Conservation (phyloP, 2,113 vertebrate species). For the Neoarius graeffei region DNA sequence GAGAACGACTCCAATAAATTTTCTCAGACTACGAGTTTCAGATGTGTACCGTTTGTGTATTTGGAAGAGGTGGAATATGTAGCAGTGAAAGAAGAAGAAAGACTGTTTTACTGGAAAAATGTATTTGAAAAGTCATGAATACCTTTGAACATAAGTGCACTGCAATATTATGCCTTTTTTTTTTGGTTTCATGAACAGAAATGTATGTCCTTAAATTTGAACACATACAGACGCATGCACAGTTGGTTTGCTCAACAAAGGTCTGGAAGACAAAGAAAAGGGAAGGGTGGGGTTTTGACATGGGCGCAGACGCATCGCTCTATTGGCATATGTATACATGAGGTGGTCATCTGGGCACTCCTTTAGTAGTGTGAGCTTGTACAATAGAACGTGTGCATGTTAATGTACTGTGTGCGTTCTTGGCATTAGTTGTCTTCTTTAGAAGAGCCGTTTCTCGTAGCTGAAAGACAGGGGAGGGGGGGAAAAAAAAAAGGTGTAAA, state of each 20-base stretch:
- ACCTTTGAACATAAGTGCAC: background rate
- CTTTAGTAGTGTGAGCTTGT: background rate
- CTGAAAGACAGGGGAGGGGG: constrained; percentile 67
- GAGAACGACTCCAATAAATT: background rate
- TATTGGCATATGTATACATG: background rate
- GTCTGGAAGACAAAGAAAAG: constrained; percentile 48
- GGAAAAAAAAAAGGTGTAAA: background rate
- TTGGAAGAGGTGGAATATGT: background rate
- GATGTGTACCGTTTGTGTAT: background rate
- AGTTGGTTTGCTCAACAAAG: constrained; percentile 34
- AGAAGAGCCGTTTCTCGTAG: constrained; percentile 96
- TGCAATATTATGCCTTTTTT: background rate
- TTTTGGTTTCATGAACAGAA: constrained; percentile 24
- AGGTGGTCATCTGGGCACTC: constrained; percentile 1
- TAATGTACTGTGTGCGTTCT: constrained; percentile 23
- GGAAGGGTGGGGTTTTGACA: constrained; percentile 41
- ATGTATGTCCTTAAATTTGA: constrained; percentile 2
- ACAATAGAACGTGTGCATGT: background rate
- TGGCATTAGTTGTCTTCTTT: constrained; percentile 61
- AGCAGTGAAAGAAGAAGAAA: background rate
- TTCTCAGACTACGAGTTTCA: background rate
- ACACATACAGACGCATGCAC: constrained; percentile 27
- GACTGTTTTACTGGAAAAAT: constrained; percentile 16
- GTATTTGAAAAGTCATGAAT: constrained; percentile 26
- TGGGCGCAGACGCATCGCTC: constrained; percentile 19